Conservation (phyloP, 2,797 vertebrate species). For the Dallia pectoralis region DNA sequence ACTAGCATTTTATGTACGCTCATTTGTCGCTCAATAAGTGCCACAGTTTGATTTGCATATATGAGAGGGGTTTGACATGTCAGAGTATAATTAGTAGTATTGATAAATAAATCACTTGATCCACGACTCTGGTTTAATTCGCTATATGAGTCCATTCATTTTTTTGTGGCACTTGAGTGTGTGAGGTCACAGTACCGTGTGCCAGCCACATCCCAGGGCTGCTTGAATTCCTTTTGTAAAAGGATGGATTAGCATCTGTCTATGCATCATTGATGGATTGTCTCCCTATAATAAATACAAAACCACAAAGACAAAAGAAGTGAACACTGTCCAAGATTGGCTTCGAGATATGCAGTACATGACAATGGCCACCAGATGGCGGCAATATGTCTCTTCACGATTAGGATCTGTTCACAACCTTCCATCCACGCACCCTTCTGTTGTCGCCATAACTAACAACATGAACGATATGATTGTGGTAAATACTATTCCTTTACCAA, state of each 20-base stretch:
- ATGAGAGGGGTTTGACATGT: no score
- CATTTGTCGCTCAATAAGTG: not conserved
- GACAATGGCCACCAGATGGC: conserved; percentile 1
- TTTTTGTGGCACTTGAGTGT: not conserved
- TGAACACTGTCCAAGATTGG: not conserved
- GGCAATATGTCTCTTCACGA: not conserved
- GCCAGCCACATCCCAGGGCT: not conserved
- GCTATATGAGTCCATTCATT: no score
- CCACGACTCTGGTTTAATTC: no score
- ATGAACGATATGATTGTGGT: no score
- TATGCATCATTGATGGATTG: not conserved
- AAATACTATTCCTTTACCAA: no score
- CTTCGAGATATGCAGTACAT: not conserved
- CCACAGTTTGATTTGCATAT: not conserved
- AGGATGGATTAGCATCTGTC: not conserved
- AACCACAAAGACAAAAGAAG: not conserved
- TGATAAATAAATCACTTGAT: no score
- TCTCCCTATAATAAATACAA: not conserved
- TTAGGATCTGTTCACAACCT: not conserved
- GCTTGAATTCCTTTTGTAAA: not conserved
- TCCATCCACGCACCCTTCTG: not conserved
- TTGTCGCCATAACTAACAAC: no score
- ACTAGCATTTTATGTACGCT: not conserved
- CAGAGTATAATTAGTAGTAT: no score
- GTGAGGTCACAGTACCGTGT: not conserved